phyloP scores from a whole-genome alignment of 1,140 invertebrate species.

The Drosophila varians region DNA sequence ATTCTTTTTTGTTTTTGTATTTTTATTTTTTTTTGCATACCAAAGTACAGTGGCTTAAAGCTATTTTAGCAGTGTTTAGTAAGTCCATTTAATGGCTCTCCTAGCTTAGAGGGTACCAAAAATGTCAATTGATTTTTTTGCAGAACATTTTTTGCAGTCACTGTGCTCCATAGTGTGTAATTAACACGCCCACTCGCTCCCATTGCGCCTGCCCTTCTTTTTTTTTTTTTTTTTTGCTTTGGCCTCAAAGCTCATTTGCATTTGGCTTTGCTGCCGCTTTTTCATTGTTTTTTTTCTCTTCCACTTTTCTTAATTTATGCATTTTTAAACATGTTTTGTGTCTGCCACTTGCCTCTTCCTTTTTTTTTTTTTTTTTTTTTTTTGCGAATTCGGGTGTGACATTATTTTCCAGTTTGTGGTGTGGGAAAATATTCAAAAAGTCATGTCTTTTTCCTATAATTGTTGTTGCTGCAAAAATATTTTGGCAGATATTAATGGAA shows the following conservation, averaged over 20 bases:
- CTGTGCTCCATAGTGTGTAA: constrained; percentile 28
- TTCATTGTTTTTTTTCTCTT: constrained; percentile 31
- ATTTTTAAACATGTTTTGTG: constrained; percentile 75
- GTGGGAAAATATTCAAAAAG: constrained; percentile 63
- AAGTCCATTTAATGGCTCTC: not conserved
- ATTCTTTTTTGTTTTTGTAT: not conserved
- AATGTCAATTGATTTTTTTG: not conserved
- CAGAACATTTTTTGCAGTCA: constrained; percentile 1
- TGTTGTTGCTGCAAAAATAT: not conserved
- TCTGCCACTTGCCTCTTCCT: constrained; percentile 17
- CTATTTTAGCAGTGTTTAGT: not conserved
- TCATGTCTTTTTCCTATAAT: not conserved
- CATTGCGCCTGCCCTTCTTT: constrained; percentile 25
- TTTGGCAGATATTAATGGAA: constrained; percentile 14
- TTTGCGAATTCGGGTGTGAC: constrained; percentile 38
- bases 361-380: too few relatives aligned
- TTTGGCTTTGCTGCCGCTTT: constrained; percentile 46
- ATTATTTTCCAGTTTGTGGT: constrained; percentile 43
- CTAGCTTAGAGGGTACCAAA: not conserved
- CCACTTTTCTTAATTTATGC: constrained; percentile 62
- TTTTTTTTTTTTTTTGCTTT: constrained; percentile 17
- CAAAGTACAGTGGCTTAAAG: constrained; percentile 6
- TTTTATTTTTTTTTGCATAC: constrained; percentile 6
- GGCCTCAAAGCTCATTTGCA: constrained; percentile 59
- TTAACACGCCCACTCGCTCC: constrained; percentile 59